These are phyloP conservation scores for Lydus trimaculatus DNA, from an alignment of 2,888 invertebrate species.

Conservation along the genomic window DNA sequence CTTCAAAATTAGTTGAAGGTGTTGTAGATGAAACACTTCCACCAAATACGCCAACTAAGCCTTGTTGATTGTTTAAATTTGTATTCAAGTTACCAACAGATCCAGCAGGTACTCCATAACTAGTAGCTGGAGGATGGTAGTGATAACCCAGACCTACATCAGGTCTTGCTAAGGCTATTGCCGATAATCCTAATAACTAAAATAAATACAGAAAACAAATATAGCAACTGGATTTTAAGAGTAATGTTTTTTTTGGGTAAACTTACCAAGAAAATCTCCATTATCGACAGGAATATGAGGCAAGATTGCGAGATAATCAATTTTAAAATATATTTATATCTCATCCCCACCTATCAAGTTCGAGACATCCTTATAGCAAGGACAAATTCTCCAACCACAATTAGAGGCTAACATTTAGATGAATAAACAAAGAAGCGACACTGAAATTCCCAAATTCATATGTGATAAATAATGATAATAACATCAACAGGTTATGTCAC, in stretches of 20 bases:
- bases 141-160: constrained; percentile 49
- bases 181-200: constrained; percentile 49
- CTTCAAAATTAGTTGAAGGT: constrained; percentile 14
- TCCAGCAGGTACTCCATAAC: constrained; percentile 59
- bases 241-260: background rate
- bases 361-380: constrained; percentile 56
- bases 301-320: constrained; percentile 22
- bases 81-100: constrained; percentile 27
- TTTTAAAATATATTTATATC: constrained; percentile 46
- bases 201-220: background rate
- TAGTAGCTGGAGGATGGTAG: constrained; percentile 60
- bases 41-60: background rate
- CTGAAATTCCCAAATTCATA: constrained; percentile 50
- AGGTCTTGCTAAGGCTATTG: constrained; percentile 63
- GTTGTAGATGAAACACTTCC: background rate
- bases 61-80: constrained; percentile 2
- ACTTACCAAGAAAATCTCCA: constrained; percentile 54
- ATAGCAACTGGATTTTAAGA: background rate
- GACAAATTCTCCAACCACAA: constrained; percentile 47
- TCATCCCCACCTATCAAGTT: constrained; percentile 45
- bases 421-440: constrained; percentile 43
- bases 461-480: constrained; percentile 31
- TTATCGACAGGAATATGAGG: constrained; percentile 31
- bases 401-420: constrained; percentile 49
- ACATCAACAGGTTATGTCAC: constrained; percentile 11